Percentiles rank a stretch among this genome's conserved stretches.
Evolutionary conservation across 2,113 vertebrate genomes (phyloP).

Genomic region (Ceyx melanurus): DNA sequence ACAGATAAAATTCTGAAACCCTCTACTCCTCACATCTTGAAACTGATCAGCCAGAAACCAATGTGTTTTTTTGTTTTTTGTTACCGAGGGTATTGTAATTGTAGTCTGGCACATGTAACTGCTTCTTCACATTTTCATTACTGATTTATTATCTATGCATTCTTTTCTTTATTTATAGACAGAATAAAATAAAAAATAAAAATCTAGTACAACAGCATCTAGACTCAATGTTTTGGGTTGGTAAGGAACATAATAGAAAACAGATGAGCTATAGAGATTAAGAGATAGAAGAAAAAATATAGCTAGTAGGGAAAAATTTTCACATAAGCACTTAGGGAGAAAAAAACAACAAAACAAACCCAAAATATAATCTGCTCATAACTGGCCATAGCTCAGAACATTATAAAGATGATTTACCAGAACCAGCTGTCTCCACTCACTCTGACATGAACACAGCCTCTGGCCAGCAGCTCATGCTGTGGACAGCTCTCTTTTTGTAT

Average conservation of each 20-base stretch:
- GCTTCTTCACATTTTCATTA: not conserved
- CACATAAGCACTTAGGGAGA: not conserved
- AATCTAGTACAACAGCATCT: not conserved
- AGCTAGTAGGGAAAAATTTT: not conserved
- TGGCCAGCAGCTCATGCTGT: not conserved
- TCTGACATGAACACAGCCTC: not conserved
- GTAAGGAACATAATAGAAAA: not conserved
- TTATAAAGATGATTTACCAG: not conserved
- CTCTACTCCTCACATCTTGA: not conserved
- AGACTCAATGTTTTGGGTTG: not conserved
- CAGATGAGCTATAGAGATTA: not conserved
- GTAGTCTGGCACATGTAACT: fast-evolving
- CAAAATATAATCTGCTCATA: not conserved
- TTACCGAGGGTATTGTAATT: not conserved
- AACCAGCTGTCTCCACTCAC: not conserved
- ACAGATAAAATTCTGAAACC: not conserved
- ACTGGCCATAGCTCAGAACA: not conserved
- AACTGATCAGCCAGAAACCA: not conserved
- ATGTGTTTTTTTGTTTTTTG: too few species aligned
- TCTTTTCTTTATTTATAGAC: not conserved
- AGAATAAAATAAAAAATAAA: not conserved
- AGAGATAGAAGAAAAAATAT: not conserved
- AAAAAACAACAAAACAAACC: not conserved
- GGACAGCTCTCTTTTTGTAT: not conserved
- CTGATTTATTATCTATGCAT: not conserved